Base-by-base conservation (phyloP, 2,888 invertebrate genomes). In the Notodonta dromedarius region DNA sequence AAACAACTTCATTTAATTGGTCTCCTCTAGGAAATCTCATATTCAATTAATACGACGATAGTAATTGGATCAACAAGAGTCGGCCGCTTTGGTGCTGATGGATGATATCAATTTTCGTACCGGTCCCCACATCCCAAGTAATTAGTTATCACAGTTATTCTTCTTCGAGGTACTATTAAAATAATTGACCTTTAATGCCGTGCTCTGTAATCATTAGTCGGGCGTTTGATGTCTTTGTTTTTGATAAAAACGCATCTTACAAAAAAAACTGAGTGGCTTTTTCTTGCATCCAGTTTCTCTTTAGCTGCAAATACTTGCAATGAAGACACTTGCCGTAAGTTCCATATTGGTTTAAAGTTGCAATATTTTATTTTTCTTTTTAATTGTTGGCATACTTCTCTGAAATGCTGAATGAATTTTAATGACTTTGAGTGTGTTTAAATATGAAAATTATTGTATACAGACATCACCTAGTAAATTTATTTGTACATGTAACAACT, bases 1-100 rank as follows among this genome's bases (percentile, higher is more conserved):
- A 82, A 82, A 86, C 82, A 83, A 81, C 76, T 80, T 82, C 73
- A 83, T 88, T 89, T 89, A 87, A 89, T 88, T 87, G 84, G 86
- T 76, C 73, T 78, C 74, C 74, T 80, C 81, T 79, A 68, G 69
- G 74, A 80, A 86, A 86, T 86, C 85, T 88, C 73, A 79, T 80
- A 81, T 81, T 86, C 84, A 86, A 88, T 91, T 89, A 89, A 90
- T 85, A 83, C 82, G 77, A 79, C 73, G 72, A 75, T 80, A 80
- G 81, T 86, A 85, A 90, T 86, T 86, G 83, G 84, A 84, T 80
- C 80, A 82, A 78, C 65, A 73, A 75, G 67, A 71, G 81, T 77
- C 82, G 76, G 70, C 63, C 76, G 75, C 79, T 82, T 82, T 78
- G 76, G 71, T 77, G 63, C 78, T 84, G 84, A 85, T 84, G 72